Evolutionary conservation across 2,888 invertebrate genomes (phyloP).

Genomic region (Noctua janthe): DNA sequence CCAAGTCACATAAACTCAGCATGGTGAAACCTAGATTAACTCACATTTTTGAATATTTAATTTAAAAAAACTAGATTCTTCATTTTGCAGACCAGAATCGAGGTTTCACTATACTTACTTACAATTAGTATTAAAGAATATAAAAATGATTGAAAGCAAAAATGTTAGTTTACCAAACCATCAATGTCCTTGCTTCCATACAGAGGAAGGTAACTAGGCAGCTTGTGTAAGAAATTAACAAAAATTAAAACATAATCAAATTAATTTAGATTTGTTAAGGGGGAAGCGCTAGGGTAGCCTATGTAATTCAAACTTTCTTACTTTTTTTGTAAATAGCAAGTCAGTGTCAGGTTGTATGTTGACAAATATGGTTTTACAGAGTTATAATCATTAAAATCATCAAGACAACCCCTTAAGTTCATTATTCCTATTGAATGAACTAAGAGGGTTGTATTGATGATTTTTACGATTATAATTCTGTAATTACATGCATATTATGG

Average conservation of each 20-base stretch:
- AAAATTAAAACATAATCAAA: slow-evolving; percentile 48
- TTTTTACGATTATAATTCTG: no score
- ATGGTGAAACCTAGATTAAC: neutral
- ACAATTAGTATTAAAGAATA: neutral
- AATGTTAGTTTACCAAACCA: slow-evolving; percentile 91
- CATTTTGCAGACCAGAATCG: neutral
- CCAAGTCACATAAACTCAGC: neutral
- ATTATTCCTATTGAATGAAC: no score
- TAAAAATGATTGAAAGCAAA: slow-evolving; percentile 34
- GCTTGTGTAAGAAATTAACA: slow-evolving; percentile 87
- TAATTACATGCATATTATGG: no score
- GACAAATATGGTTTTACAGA: no score
- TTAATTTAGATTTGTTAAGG: slow-evolving; percentile 4
- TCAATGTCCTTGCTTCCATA: slow-evolving; percentile 94
- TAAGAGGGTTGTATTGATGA: no score
- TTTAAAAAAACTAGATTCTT: neutral
- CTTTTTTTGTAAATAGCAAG: neutral
- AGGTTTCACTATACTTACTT: neutral
- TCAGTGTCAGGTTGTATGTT: neutral
- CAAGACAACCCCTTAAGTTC: no score
- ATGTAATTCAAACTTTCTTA: neutral
- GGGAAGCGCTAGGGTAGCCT: neutral
- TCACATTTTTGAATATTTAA: neutral
- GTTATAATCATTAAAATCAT: no score
- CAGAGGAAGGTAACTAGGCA: slow-evolving; percentile 94